Evolutionary conservation across 2,113 vertebrate species (phyloP).

Genomic region (Cynopterus brachyotis): DNA sequence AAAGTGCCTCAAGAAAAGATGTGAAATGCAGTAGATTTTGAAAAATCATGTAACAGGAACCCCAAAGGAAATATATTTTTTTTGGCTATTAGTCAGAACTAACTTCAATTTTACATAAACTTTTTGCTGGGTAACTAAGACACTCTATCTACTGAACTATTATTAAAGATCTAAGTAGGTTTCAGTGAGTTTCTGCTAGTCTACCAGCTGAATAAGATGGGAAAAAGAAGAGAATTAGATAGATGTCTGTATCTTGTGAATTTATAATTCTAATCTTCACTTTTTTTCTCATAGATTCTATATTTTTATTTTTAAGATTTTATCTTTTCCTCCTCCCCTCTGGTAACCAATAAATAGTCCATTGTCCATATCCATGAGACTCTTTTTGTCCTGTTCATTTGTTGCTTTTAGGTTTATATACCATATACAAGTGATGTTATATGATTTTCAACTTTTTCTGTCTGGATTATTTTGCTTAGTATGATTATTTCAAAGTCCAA

Average conservation of each 20-base stretch:
- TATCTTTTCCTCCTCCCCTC: too few species aligned
- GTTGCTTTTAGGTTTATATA: too few species aligned
- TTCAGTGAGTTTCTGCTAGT: neutral
- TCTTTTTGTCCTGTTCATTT: too few species aligned
- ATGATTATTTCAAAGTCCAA: too few species aligned
- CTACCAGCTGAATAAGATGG: neutral
- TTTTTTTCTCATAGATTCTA: too few species aligned
- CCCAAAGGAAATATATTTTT: neutral
- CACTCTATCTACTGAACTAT: neutral
- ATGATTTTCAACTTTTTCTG: too few species aligned
- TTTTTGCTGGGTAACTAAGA: neutral
- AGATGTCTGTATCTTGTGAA: neutral
- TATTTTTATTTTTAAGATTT: too few species aligned
- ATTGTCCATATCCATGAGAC: too few species aligned
- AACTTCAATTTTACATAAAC: neutral
- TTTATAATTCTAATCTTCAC: neutral
- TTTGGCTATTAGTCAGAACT: neutral
- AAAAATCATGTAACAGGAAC: neutral
- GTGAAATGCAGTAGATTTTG: neutral
- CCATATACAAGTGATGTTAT: too few species aligned
- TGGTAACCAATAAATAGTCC: too few species aligned
- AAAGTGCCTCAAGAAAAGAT: neutral
- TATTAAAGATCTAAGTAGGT: neutral
- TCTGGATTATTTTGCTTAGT: too few species aligned
- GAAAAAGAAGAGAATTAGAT: neutral